Percentiles rank a stretch among this genome's conserved stretches.
phyloP scores from a whole-genome alignment of 2,113 vertebrate genomes.

The Genyomyrus donnyi region DNA sequence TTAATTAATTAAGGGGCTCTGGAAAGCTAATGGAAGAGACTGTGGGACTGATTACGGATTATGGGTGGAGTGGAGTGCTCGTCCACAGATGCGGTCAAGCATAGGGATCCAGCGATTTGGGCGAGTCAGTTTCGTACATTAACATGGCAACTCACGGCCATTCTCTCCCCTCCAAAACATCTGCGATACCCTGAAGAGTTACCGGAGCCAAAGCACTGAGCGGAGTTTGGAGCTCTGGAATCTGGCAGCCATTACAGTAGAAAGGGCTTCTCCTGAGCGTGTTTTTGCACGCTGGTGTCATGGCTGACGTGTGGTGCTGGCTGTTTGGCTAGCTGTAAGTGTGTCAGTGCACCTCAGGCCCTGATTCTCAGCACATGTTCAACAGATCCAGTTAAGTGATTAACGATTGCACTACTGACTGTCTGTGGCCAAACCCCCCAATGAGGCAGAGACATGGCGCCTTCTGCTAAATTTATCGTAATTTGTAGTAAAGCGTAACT shows the following conservation, averaged over 20 bases:
- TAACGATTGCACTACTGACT: background rate
- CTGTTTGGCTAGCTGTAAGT: background rate
- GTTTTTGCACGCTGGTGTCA: background rate
- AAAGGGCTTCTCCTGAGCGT: background rate
- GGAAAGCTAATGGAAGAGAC: conserved; percentile 3
- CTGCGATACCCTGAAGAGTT: background rate
- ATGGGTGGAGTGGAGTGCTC: background rate
- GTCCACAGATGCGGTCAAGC: background rate
- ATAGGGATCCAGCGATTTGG: too few relatives aligned
- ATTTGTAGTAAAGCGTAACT: background rate
- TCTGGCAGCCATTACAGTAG: background rate
- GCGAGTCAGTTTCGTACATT: conserved; percentile 36
- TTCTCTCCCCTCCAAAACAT: conserved; percentile 18
- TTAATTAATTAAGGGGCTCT: conserved; percentile 34
- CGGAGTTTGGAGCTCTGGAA: background rate
- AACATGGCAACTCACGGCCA: conserved; percentile 22
- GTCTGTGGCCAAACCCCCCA: background rate
- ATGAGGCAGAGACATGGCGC: background rate
- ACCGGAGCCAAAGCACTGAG: conserved; percentile 13
- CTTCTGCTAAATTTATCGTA: background rate
- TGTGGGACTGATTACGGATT: conserved; percentile 29
- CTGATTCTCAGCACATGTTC: background rate
- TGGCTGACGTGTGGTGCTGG: background rate
- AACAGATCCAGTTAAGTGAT: background rate
- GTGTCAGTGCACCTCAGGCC: background rate